These are phyloP conservation scores for Poeciliopsis gracilis DNA, from an alignment of 2,797 vertebrate genomes.

Conservation along the genomic window DNA sequence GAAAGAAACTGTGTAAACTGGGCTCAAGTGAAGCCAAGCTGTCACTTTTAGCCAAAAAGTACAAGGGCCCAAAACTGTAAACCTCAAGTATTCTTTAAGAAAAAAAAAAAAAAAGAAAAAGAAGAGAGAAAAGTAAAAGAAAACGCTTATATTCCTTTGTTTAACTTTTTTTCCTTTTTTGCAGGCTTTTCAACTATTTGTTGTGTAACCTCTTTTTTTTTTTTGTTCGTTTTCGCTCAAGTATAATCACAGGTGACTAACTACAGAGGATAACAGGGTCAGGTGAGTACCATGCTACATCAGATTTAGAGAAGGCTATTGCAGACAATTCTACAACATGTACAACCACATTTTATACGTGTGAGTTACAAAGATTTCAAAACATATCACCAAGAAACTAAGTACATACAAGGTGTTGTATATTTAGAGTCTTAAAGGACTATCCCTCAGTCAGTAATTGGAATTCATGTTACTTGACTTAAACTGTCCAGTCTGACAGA, in stretches of 20 bases:
- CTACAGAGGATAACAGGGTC: conserved; percentile 79
- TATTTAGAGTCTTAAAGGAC: conserved; percentile 99
- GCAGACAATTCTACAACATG: conserved; percentile 92
- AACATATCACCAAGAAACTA: conserved; percentile 89
- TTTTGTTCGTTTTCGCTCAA: conserved; percentile 77
- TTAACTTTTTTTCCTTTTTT: conserved; percentile 78
- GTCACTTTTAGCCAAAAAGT: conserved; percentile 67
- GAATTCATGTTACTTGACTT: conserved; percentile 81
- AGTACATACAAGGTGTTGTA: conserved; percentile 87
- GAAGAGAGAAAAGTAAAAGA: not conserved
- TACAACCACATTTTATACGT: conserved; percentile 87
- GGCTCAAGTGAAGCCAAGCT: conserved; percentile 65
- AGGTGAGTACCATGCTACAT: conserved; percentile 87
- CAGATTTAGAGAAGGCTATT: conserved; percentile 88
- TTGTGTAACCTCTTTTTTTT: conserved; percentile 62
- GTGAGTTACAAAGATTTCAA: conserved; percentile 85
- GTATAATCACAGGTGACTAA: conserved; percentile 79
- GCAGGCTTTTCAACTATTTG: conserved; percentile 72
- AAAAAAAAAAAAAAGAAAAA: conserved; percentile 30
- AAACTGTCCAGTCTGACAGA: conserved; percentile 90
- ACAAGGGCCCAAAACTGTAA: conserved; percentile 78
- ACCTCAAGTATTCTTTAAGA: conserved; percentile 71
- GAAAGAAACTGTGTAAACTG: conserved; percentile 77
- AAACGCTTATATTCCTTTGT: conserved; percentile 71
- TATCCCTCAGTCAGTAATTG: conserved; percentile 86